Evolutionary conservation across 1,140 invertebrate genomes (phyloP), one percentile per base, ranked within the genome.

Genomic region (Ostrea edulis): DNA sequence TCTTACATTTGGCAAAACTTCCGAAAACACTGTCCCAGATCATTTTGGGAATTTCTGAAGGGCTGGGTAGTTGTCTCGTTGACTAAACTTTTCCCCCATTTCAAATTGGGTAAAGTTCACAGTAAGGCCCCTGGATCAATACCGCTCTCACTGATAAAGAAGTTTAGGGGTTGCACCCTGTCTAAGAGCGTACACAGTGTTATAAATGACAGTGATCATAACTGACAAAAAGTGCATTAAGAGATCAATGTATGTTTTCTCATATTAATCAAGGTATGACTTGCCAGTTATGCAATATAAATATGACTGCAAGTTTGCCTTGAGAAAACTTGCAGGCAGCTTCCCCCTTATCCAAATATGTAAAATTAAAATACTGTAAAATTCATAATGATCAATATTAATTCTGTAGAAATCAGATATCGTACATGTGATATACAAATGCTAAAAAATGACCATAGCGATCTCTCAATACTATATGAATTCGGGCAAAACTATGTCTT

Each of bases 101-200:
- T 29, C 29, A 17, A 77, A 77, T 12, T 17, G 68, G 68, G 68
- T 25, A 29, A 77, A 77, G 29, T 25, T 25, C 29, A 25, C 25
- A 29, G 68, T 25, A 22, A 77, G 68, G 68, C 68, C 68, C 68
- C 68, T 77, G 68, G 68, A 77, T 77, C 68, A 77, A 77, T 77
- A 77, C 68, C 12, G 68, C 68, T 77, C 68, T 77, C 68, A 77
- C 68, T 77, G 68, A 77, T 77, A 77, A 77, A 77, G 68, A 77
- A 77, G 68, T 77, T 77, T 77, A 25, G 8, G 14, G 68, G 68
- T 77, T 17, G 14, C 68, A 77, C 68, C 68, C 68, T 35, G 68
- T 77, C 68, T 77, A 25, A 29, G 29, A 77, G 29, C 29, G 68
- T 35, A 77, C 68, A 77, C 29, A 77, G 68, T 77, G 12, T 77